Conservation (phyloP, 30 jellyfish, hydroid and myxozoan genomes). For the Haliclystus octoradiatus region DNA sequence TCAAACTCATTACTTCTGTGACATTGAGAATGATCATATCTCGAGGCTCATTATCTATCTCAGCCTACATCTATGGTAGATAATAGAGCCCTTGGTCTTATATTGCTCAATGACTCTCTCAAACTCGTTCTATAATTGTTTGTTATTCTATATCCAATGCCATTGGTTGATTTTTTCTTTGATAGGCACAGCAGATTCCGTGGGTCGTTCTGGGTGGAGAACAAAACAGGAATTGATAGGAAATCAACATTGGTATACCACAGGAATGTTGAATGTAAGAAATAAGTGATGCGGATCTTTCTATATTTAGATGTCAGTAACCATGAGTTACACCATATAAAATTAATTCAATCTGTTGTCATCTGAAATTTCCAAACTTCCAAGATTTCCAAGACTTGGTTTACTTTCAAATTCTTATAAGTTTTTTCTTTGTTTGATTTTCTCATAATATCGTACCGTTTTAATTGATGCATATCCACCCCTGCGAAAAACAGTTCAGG, state of each 20-base stretch:
- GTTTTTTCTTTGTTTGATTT: neutral
- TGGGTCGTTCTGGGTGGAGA: conserved; percentile 82
- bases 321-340: neutral
- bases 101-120: too few species aligned
- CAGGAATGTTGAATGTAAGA: conserved; percentile 48
- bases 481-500: too few species aligned
- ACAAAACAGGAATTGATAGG: conserved; percentile 49
- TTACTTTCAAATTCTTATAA: neutral
- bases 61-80: too few species aligned
- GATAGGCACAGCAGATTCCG: conserved; percentile 82
- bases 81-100: too few species aligned
- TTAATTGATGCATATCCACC: too few species aligned
- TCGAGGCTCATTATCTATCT: too few species aligned
- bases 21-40: too few species aligned
- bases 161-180: too few species aligned
- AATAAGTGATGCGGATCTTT: conserved; percentile 16
- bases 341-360: neutral
- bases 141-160: too few species aligned
- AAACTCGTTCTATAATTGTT: too few species aligned
- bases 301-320: neutral
- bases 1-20: too few species aligned
- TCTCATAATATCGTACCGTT: too few species aligned
- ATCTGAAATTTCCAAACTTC: neutral
- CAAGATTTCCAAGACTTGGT: neutral
- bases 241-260: conserved; percentile 69